Evolutionary conservation across 2,797 vertebrate genomes (phyloP).

Genomic region (Myotis daubentonii): DNA sequence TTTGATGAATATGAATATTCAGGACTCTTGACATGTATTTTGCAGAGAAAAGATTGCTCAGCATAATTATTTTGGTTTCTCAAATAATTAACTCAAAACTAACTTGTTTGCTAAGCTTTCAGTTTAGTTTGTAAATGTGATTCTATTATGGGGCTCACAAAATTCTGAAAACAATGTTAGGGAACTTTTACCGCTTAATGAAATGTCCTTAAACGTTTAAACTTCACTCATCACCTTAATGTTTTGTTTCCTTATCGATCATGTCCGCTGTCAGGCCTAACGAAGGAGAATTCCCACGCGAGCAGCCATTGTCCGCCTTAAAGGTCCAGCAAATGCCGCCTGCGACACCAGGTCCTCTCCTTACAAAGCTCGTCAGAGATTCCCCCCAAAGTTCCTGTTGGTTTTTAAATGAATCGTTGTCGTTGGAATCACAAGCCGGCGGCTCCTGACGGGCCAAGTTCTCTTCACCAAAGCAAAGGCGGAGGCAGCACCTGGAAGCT

Average conservation of each 20-base stretch:
- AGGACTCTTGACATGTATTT: neutral
- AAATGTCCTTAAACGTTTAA: neutral
- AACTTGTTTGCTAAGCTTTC: neutral
- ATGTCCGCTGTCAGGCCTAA: neutral
- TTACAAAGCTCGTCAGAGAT: neutral
- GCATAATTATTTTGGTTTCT: neutral
- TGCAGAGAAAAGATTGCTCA: neutral
- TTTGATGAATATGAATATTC: too few species aligned
- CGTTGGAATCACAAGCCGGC: neutral
- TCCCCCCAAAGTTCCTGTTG: fast-evolving
- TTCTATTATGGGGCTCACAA: neutral
- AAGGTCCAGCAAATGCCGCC: fast-evolving
- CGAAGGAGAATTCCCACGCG: fast-evolving
- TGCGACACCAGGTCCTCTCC: too few species aligned
- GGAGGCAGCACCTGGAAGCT: fast-evolving
- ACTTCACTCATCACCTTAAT: too few species aligned
- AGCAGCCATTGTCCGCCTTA: fast-evolving
- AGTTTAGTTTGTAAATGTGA: neutral
- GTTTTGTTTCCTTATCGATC: neutral
- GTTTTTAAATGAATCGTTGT: fast-evolving
- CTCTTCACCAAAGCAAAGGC: neutral
- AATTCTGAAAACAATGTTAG: neutral
- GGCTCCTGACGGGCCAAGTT: fast-evolving
- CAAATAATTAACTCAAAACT: neutral
- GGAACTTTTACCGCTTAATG: neutral